Evolutionary conservation across 1,140 invertebrate species (phyloP), one percentile per base, ranked within the genome.

Genomic region (Rhopalosiphum padi): DNA sequence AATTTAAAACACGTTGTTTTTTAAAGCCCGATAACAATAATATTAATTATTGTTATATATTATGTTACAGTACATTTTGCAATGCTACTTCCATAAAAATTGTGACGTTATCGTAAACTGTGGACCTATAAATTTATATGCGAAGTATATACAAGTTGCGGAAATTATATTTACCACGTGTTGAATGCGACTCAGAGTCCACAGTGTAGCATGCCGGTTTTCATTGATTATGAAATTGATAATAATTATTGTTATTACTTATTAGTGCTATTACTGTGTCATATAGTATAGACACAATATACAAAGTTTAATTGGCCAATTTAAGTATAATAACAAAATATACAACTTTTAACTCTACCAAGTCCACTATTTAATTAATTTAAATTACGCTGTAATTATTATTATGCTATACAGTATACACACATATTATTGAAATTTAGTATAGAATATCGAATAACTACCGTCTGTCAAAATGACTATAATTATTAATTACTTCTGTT

Each of bases 221-320:
- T 46, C n/a, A 30, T 88, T 88, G 51, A 51, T 89, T 89, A 43
- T 89, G 87, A 89, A 89, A 89, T 89, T 53, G 35, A 53, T 89
- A 51, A 88, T 48, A 51, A 88, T 88, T 48, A 48, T 88, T 48
- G 43, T 41, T 85, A 37, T 21, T 83, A 37, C 15, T 41, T 30
- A 60, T 60, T 60, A 60, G 55, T 60, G 23, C 9, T 60, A 77
- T 18, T n/a, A 77, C 30, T n/a, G 60, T 77, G 15, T 77, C n/a
- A 23, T 77, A 77, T 77, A n/a, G 60, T 5, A 77, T 5, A 77
- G 11, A n/a, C 15, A 77, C 15, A 30, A 11, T 1, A 11, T 77
- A 77, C 15, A 18, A 22, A 77, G 60, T 77, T 77, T 77, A 77
- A 77, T 77, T 35, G 60, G n/a, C 30, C n/a, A 77, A 77, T n/a